Base-by-base conservation (phyloP, 92 coral and sea anemone species). In the Anthopleura xanthogrammica region DNA sequence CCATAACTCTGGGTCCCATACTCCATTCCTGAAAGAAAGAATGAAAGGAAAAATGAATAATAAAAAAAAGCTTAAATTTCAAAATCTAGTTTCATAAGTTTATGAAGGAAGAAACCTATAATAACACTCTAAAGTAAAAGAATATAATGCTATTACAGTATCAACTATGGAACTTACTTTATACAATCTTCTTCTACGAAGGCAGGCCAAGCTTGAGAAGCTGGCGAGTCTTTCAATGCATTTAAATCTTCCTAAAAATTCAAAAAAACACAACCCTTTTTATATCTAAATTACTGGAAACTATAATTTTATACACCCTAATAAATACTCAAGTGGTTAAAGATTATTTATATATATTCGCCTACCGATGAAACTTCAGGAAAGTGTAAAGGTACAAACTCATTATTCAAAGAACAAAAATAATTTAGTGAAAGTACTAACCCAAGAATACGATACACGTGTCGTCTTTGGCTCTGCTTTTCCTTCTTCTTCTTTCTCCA, bases 1-100 rank as follows among this genome's bases (percentile, higher is more conserved):
- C 99, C 99, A 97, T 46, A 90, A 39, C 72, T 97, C 99, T 14
- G 99, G 99, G 77, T 97, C 98, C 99, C 99, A 96, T 42, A 94
- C 52, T 2, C 98, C 98, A 78, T 94, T 88, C 80, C 99, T 96
- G 80, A 72, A 71, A 40, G 46, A 68, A 81, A 36, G 65, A 72
- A 39, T 17, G 14, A 12, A 74, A 24, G 42, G 46, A 4, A 79
- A 39, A 52, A 23, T 12, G 60, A 77, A 42, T 13, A 50, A 77
- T 20, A 14, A 50, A 41, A 50, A 3, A 62, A 62, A 60, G 39
- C 29, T 3, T 60, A 20, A 60, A 22, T 57, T 55, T 3, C 5
- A n/a, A 40, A 60, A 55, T 16, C 22, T 12, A 12, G 16, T 23
- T 29, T 79, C n/a, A 62, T 8, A 20, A 62, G 23, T 62, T 62